Conservation (phyloP, 2,113 vertebrate genomes). For the Tapirus terrestris region DNA sequence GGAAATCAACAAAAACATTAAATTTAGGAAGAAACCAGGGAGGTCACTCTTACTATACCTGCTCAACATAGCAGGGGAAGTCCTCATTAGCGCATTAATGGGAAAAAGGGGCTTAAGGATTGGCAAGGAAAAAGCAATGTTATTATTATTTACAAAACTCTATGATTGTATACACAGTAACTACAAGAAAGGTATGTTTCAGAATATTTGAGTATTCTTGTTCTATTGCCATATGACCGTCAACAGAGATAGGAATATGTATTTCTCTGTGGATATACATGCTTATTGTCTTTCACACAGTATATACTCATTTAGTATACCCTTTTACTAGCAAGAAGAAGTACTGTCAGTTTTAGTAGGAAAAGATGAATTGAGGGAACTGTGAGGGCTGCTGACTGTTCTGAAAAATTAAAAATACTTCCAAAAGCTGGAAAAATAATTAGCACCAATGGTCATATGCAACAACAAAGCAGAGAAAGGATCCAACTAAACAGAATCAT, state of each 20-base stretch:
- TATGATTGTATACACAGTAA: neutral
- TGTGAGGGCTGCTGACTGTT: neutral
- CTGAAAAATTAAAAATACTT: neutral
- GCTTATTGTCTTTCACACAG: neutral
- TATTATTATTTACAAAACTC: neutral
- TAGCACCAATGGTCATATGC: neutral
- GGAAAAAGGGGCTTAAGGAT: neutral
- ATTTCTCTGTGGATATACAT: neutral
- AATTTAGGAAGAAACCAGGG: neutral
- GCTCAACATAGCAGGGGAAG: neutral
- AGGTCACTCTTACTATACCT: accelerated
- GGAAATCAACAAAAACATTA: neutral
- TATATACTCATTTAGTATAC: neutral
- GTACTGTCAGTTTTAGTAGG: neutral
- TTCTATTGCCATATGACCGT: neutral
- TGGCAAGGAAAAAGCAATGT: neutral
- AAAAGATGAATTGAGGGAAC: neutral
- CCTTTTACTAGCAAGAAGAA: too few species aligned
- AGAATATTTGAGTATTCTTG: neutral
- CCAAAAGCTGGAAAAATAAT: neutral
- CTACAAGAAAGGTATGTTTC: neutral
- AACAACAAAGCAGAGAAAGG: neutral
- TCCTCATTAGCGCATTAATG: neutral
- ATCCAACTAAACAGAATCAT: neutral
- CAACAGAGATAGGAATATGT: too few species aligned